Percentiles rank a stretch among this genome's conserved stretches.
These are phyloP conservation scores for Potamilus streckersoni DNA, from an alignment of 1,140 invertebrate genomes.

Conservation along the genomic window DNA sequence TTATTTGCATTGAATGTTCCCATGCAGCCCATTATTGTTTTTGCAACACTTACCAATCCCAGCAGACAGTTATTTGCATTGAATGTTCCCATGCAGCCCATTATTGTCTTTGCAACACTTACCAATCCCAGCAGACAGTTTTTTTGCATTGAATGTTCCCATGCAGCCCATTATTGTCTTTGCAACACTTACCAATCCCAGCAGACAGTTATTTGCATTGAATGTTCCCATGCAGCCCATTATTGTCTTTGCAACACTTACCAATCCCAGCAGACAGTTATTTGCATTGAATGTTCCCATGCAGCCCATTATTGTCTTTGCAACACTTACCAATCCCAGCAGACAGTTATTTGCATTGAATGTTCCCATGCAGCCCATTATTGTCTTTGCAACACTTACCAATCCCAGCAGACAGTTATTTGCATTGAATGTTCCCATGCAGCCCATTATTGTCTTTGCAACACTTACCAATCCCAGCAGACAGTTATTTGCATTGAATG, in stretches of 20 bases:
- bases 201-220: conserved; percentile 11
- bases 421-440: conserved; percentile 15
- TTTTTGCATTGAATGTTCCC: conserved; percentile 13
- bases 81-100: conserved; percentile 20
- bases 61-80: conserved; percentile 14
- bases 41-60: conserved; percentile 19
- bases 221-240: conserved; percentile 20
- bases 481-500: conserved; percentile 16
- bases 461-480: conserved; percentile 25
- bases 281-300: conserved; percentile 13
- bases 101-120: conserved; percentile 6
- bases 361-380: conserved; percentile 18
- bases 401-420: conserved; percentile 15
- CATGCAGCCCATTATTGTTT: conserved; percentile 7
- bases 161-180: conserved; percentile 8
- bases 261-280: conserved; percentile 18
- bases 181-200: conserved; percentile 22
- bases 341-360: conserved; percentile 17
- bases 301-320: conserved; percentile 7
- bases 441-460: conserved; percentile 2
- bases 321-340: conserved; percentile 21
- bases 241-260: conserved; percentile 8
- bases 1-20: conserved; percentile 14
- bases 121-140: conserved; percentile 21
- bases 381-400: conserved; percentile 10